A percentile compares a stretch with the other conserved stretches of the same genome.
Conservation (phyloP, 1,140 invertebrate genomes). For the Diorhabda carinulata region DNA sequence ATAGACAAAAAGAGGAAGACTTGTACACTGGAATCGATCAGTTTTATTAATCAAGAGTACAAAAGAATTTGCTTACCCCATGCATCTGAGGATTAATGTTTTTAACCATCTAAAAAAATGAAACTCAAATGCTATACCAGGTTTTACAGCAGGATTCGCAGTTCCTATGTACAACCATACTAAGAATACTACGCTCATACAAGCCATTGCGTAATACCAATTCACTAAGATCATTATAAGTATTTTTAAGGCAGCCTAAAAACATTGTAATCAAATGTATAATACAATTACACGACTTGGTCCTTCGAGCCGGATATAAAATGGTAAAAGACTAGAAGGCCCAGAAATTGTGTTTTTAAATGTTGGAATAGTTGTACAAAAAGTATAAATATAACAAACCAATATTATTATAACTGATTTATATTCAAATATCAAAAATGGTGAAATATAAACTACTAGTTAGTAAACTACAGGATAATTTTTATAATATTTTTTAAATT, state of each 20-base stretch:
- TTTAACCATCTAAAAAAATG: slow-evolving; percentile 81
- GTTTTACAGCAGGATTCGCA: slow-evolving; percentile 90
- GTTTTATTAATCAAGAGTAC: not conserved
- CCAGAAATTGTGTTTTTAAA: too few species aligned
- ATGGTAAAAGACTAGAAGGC: too few species aligned
- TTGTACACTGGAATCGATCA: not conserved
- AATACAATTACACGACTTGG: too few species aligned
- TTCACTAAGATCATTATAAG: slow-evolving; percentile 90
- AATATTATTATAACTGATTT: too few species aligned
- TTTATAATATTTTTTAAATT: too few species aligned
- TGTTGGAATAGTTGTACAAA: too few species aligned
- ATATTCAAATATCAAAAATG: too few species aligned
- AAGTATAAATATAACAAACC: too few species aligned
- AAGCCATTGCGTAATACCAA: slow-evolving; percentile 85
- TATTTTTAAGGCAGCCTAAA: slow-evolving; percentile 79
- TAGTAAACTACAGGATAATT: too few species aligned
- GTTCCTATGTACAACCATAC: slow-evolving; percentile 92
- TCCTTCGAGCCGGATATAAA: too few species aligned
- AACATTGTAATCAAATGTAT: slow-evolving; percentile 9
- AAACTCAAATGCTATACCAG: slow-evolving; percentile 85
- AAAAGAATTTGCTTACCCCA: slow-evolving; percentile 59
- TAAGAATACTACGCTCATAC: slow-evolving; percentile 73
- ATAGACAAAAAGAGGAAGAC: not conserved
- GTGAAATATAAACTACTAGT: too few species aligned
- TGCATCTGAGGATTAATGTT: slow-evolving; percentile 65